Conservation (phyloP, 2,113 vertebrate species). For the Glaucidium brasilianum region DNA sequence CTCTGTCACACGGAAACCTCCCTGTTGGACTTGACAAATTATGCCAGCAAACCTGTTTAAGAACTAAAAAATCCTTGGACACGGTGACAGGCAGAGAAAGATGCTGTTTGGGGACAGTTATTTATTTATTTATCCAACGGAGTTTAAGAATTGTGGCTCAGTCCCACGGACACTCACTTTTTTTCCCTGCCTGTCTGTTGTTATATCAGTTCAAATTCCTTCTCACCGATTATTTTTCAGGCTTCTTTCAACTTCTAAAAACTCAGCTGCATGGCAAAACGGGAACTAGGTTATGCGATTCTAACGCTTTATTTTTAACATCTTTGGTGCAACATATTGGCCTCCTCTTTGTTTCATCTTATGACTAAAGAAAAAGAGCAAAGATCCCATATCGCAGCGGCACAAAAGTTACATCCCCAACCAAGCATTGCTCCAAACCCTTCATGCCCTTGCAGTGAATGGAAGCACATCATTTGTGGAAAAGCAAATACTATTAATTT, state of each 20-base stretch:
- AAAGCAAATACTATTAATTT: background rate
- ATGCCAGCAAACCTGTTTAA: constrained; percentile 61
- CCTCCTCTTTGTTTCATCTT: constrained; percentile 55
- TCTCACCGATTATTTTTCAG: constrained; percentile 18
- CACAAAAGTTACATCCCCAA: background rate
- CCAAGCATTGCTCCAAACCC: background rate
- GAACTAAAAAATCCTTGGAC: constrained; percentile 61
- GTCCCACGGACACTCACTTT: background rate
- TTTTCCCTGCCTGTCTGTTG: background rate
- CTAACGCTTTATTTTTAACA: constrained; percentile 64
- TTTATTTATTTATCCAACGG: background rate
- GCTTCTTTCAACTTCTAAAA: constrained; percentile 32
- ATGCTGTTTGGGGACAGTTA: background rate
- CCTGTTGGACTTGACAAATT: constrained; percentile 46
- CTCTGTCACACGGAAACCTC: constrained; percentile 25
- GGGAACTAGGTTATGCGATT: constrained; percentile 55
- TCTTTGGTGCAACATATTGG: constrained; percentile 48
- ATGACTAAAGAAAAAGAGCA: constrained; percentile 30
- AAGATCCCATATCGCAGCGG: background rate
- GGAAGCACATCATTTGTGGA: background rate
- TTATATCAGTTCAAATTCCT: background rate
- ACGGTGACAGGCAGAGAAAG: constrained; percentile 41
- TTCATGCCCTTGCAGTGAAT: background rate
- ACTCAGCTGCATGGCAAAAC: background rate
- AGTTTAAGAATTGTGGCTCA: background rate